These are phyloP conservation scores for Chaetoderma sp. DNA, from an alignment of 2,888 invertebrate genomes.

Conservation along the genomic window DNA sequence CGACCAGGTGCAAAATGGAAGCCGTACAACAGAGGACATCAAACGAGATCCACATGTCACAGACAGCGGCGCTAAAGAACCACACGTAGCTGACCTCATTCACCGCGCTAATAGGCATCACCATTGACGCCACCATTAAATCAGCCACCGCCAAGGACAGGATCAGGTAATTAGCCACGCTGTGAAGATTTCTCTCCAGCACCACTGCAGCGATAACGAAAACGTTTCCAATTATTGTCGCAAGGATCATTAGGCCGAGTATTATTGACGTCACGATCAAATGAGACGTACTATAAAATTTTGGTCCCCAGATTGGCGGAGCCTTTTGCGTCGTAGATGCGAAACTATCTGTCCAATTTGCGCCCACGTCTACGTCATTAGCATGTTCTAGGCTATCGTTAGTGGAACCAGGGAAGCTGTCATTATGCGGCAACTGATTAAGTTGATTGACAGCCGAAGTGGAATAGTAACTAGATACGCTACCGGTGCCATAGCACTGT, in stretches of 20 bases:
- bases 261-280: constrained; percentile 46
- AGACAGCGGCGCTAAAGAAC: constrained; percentile 87
- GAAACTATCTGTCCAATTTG: too few relatives aligned
- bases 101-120: constrained; percentile 71
- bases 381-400: too few relatives aligned
- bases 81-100: constrained; percentile 73
- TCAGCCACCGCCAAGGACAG: constrained; percentile 97
- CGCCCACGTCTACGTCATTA: too few relatives aligned
- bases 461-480: too few relatives aligned
- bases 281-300: constrained; percentile 39
- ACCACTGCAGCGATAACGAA: constrained; percentile 98
- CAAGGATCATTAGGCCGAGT: constrained; percentile 87
- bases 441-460: too few relatives aligned
- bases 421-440: too few relatives aligned
- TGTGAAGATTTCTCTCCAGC: constrained; percentile 91
- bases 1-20: constrained; percentile 94
- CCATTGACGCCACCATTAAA: constrained; percentile 95
- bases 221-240: constrained; percentile 95
- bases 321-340: too few relatives aligned
- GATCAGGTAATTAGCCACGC: constrained; percentile 95
- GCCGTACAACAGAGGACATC: constrained; percentile 98
- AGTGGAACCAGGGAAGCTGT: too few relatives aligned
- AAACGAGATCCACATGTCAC: constrained; percentile 97
- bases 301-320: constrained; percentile 18
- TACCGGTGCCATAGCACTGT: too few relatives aligned